Conservation (phyloP, 1,140 invertebrate genomes). For the Phortica variegata region DNA sequence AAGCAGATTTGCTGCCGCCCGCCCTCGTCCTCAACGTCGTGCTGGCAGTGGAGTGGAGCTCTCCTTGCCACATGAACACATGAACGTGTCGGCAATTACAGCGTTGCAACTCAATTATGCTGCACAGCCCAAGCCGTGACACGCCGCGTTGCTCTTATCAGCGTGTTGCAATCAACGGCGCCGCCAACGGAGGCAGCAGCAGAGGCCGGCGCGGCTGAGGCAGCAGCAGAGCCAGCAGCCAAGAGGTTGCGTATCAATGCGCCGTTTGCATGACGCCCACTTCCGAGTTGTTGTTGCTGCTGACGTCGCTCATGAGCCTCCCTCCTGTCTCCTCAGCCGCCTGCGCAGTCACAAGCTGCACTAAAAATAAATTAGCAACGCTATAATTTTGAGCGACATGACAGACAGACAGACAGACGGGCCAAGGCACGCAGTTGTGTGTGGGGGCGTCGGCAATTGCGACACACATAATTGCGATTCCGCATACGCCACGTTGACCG, state of each 20-base stretch:
- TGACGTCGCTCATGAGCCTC: slow-evolving; percentile 41
- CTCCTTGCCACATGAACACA: too few relatives aligned
- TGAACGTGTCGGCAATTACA: neutral
- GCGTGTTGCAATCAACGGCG: too few relatives aligned
- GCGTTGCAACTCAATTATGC: neutral
- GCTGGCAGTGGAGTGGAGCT: too few relatives aligned
- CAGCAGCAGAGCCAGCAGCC: neutral
- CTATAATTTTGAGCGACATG: slow-evolving; percentile 16
- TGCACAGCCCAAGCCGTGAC: neutral
- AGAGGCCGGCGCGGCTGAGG: too few relatives aligned
- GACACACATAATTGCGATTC: slow-evolving; percentile 4
- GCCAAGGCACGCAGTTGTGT: too few relatives aligned
- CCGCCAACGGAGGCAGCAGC: too few relatives aligned
- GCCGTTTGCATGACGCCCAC: neutral
- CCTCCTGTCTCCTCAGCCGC: slow-evolving; percentile 14
- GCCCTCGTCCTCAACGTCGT: too few relatives aligned
- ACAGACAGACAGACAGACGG: too few relatives aligned
- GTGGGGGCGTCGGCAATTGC: neutral
- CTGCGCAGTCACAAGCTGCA: too few relatives aligned
- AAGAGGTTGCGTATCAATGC: neutral
- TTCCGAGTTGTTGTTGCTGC: slow-evolving; percentile 3
- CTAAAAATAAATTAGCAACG: slow-evolving; percentile 7
- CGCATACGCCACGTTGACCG: slow-evolving; percentile 8
- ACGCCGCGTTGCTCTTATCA: too few relatives aligned
- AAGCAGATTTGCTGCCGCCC: neutral